Base-by-base conservation (phyloP, 2,113 vertebrate genomes). In the Oryzias curvinotus region DNA sequence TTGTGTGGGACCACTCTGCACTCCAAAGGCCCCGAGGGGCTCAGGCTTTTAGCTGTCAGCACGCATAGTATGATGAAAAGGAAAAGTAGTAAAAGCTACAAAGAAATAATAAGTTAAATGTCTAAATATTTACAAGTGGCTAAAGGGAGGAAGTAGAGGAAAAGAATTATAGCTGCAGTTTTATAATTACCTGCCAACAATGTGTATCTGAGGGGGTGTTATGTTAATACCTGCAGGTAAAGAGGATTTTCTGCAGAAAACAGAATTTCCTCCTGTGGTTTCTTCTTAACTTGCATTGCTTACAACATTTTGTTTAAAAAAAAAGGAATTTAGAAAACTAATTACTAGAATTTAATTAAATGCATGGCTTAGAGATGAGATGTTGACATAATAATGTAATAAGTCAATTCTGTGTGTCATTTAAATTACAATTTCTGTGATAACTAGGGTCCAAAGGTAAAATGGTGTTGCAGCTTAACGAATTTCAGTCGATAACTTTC, bases 11-110 rank as follows among this genome's bases (percentile, higher is more conserved):
- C 52, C 71, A 57, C 55, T 82, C 71, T 68, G 46, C 45, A 41
- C 56, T 49, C 57, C 7, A n/a, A 1, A 2, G 48, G 52, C 44
- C 62, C 49, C 56, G 46, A 5, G 62, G 70, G 72, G 16, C n/a
- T 15, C 19, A 8, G 55, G 60, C 66, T 69, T 71, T 67, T 49
- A 64, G 48, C 47, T 23, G 67, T 69, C 25, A 47, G 21, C 60
- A n/a, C 5, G 73, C 60, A 71, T 60, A 78, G 21, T 51, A 57
- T 56, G n/a, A 71, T 58, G 68, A 62, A 7, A 47, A 60, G n/a
- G 28, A 62, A 47, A 16, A 57, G 0, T 18, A 25, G 16, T 50
- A 52, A 72, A 19, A 30, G 60, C 7, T 19, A 43, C 25, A 46
- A 58, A 46, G 49, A 28, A 50, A 57, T 62, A 42, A 61, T 69